phyloP scores from a whole-genome alignment of 2,113 vertebrate species.

The Sarotherodon lohbergeri region DNA sequence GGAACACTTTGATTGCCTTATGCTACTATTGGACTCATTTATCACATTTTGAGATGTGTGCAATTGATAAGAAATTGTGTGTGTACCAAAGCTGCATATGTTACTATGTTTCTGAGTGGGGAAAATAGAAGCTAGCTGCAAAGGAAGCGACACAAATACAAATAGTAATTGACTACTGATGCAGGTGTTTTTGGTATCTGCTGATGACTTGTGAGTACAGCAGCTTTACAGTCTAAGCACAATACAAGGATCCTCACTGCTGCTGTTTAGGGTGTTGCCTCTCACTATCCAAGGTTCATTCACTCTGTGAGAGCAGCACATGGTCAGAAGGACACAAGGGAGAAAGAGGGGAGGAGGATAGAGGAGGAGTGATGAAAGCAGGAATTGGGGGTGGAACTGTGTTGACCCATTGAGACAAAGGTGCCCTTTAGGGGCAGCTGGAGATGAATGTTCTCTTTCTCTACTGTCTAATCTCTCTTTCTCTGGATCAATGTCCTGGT shows the following conservation, averaged over 20 bases:
- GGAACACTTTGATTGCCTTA: constrained; percentile 24
- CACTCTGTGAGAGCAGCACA: constrained; percentile 42
- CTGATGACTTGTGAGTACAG: neutral
- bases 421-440: constrained; percentile 31
- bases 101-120: neutral
- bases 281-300: neutral
- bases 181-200: neutral
- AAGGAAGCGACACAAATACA: neutral
- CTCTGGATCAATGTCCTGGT: constrained; percentile 42
- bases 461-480: constrained; percentile 44
- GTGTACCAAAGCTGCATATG: neutral
- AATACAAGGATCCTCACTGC: neutral
- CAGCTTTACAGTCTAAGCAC: neutral
- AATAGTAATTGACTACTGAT: neutral
- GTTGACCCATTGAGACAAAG: constrained; percentile 4
- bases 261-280: constrained; percentile 53
- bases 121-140: neutral
- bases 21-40: constrained; percentile 21
- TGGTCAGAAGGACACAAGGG: constrained; percentile 46
- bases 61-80: constrained; percentile 18
- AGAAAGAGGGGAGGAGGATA: neutral
- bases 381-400: neutral
- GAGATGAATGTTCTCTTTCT: constrained; percentile 62
- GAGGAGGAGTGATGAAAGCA: neutral
- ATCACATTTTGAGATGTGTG: constrained; percentile 40